Conservation (phyloP, 2,888 invertebrate genomes). For the Malthinus flaveolus region DNA sequence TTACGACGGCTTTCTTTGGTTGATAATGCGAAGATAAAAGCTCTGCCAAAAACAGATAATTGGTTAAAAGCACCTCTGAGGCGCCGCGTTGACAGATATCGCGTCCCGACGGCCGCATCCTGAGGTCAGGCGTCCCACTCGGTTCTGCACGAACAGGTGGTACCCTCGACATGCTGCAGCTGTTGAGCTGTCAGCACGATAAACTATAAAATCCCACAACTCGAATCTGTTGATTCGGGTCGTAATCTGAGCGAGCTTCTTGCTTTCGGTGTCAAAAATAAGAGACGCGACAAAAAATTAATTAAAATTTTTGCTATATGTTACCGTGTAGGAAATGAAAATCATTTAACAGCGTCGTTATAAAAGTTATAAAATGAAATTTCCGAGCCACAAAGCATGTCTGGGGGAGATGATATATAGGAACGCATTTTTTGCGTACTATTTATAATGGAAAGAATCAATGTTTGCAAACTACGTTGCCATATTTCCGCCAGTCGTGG, state of each 20-base stretch:
- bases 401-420: constrained; percentile 55
- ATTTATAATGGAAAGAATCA: constrained; percentile 57
- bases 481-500: constrained; percentile 43
- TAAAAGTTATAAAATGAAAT: constrained; percentile 57
- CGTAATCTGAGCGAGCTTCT: constrained; percentile 17
- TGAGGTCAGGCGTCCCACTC: constrained; percentile 41
- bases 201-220: constrained; percentile 27
- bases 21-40: constrained; percentile 12
- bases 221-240: constrained; percentile 26
- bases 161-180: constrained; percentile 48
- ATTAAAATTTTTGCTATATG: constrained; percentile 35
- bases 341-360: constrained; percentile 52
- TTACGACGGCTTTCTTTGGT: not conserved
- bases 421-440: constrained; percentile 57
- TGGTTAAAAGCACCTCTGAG: constrained; percentile 40
- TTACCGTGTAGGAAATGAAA: constrained; percentile 48
- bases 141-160: constrained; percentile 48
- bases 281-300: constrained; percentile 27
- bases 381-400: constrained; percentile 56
- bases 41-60: constrained; percentile 34
- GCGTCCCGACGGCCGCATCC: constrained; percentile 42
- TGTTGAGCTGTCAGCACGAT: constrained; percentile 39
- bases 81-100: constrained; percentile 40
- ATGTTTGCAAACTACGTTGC: constrained; percentile 49
- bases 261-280: constrained; percentile 22